phyloP scores from a whole-genome alignment of 2,113 vertebrate species.

The Natator depressus region DNA sequence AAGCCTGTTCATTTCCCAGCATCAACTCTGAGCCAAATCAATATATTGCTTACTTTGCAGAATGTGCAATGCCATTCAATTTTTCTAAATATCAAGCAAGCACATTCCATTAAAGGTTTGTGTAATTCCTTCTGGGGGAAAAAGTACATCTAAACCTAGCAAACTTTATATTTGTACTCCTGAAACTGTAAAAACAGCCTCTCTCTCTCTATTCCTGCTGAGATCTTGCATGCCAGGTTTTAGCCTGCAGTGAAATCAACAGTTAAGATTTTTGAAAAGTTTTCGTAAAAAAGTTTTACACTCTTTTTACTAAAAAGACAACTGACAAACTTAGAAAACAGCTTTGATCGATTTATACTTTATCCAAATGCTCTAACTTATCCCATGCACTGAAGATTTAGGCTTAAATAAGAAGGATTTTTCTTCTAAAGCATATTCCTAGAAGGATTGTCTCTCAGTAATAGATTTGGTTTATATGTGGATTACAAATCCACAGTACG shows the following conservation, averaged over 20 bases:
- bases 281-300: neutral
- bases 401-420: neutral
- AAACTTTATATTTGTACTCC: neutral
- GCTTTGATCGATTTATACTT: neutral
- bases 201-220: neutral
- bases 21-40: neutral
- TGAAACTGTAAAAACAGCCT: neutral
- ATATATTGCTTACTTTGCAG: neutral
- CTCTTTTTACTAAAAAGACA: neutral
- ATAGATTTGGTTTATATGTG: neutral
- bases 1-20: neutral
- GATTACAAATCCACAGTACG: neutral
- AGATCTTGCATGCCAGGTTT: neutral
- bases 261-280: neutral
- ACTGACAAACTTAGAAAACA: neutral
- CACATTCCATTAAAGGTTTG: neutral
- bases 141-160: neutral
- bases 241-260: neutral
- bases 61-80: neutral
- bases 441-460: neutral
- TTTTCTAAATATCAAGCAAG: neutral
- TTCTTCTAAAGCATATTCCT: neutral
- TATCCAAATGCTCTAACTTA: neutral
- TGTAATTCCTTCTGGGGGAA: neutral
- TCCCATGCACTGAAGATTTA: conserved; percentile 1